Base-by-base conservation (phyloP, 2,888 invertebrate genomes). In the Yponomeuta malinellus region DNA sequence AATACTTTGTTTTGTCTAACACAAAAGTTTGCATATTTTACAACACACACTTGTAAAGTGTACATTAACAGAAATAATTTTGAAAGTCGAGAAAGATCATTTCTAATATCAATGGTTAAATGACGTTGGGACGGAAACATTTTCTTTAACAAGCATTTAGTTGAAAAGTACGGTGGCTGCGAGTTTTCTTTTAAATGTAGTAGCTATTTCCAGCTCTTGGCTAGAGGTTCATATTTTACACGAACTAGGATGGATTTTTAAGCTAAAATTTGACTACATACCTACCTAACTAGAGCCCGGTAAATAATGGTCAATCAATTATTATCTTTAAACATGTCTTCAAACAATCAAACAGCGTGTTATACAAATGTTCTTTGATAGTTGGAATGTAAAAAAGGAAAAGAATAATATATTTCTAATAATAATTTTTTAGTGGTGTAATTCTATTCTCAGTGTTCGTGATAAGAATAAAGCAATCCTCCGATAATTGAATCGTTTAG, bases 91-190 rank as follows among this genome's bases (percentile, higher is more conserved):
- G 2, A 59, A 52, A 59, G 52, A 15, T 8, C 76, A 79, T 78
- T 75, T 79, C 81, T 80, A 84, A 82, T 84, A 82, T 87, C 85
- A 82, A 81, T 78, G 80, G 82, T 84, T 87, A 91, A 90, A 89
- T 90, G 91, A 91, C 90, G 78, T 89, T 82, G 88, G 91, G 91
- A 91, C 91, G 91, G 91, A 91, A 87, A 89, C 86, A 88, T 89
- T 89, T 85, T 81, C 83, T 83, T 84, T 81, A 80, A 82, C 84
- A 78, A 73, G 72, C 68, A 59, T 68, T 52, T 31, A 68, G 52
- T 31, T 10, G 52, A 68, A 68, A 68, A 31, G 37, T 43, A 43
- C 43, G 6, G 43, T 43, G 43, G 3, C 9, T 43, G 6, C 8
- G 64, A 65, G 33, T 29, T 65, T 23, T 33, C n/a, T 65, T 65